A percentile compares a stretch with the other conserved stretches of the same genome.
Evolutionary conservation across 2,888 invertebrate species (phyloP).

Genomic region (Eilema depressum): DNA sequence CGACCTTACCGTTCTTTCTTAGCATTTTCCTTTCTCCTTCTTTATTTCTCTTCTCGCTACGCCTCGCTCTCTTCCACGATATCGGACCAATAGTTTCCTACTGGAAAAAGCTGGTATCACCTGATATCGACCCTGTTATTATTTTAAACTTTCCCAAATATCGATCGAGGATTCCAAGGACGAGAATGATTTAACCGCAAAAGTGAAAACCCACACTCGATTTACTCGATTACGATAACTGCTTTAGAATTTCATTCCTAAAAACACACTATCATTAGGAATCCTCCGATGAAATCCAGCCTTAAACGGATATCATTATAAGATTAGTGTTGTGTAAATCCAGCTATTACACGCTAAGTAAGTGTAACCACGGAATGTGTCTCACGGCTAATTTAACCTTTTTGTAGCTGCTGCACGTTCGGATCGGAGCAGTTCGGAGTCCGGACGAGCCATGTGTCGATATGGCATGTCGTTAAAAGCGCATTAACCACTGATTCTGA

Average conservation of each 20-base stretch:
- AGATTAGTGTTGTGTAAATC: constrained; percentile 14
- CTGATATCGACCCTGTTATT: background rate
- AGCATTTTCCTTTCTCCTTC: too few species aligned
- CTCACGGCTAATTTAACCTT: constrained; percentile 56
- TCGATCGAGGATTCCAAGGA: too few species aligned
- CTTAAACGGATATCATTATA: constrained; percentile 1
- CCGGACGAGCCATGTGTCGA: constrained; percentile 60
- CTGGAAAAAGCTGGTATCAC: too few species aligned
- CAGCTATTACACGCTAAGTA: constrained; percentile 37
- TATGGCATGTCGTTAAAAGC: constrained; percentile 71
- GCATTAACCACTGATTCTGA: constrained; percentile 67
- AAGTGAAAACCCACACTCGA: too few species aligned
- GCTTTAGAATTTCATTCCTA: background rate
- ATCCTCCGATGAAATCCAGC: background rate
- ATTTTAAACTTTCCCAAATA: too few species aligned
- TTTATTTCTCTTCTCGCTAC: too few species aligned
- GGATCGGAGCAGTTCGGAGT: constrained; percentile 22
- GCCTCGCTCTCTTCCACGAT: background rate
- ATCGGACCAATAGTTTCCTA: background rate
- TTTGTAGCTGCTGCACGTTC: constrained; percentile 20
- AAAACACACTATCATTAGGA: background rate
- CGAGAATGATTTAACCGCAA: too few species aligned
- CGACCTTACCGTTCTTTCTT: too few species aligned
- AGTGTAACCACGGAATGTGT: constrained; percentile 43
- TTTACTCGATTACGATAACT: too few species aligned